Evolutionary conservation across 2,113 vertebrate species (phyloP).

Genomic region (Sterna hirundo): DNA sequence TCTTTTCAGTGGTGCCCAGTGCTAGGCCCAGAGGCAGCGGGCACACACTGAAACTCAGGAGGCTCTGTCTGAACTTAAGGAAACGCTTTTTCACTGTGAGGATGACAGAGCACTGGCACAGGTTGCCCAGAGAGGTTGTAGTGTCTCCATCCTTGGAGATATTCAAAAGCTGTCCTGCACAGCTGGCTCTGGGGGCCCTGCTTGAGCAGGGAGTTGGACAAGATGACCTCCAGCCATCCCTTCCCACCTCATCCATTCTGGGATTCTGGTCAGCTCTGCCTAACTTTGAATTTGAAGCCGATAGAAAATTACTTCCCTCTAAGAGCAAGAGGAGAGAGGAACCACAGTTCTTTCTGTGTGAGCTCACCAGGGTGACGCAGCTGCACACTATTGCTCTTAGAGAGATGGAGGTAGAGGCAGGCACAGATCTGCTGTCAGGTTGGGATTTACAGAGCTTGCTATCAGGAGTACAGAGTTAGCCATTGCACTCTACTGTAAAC

Average conservation of each 20-base stretch:
- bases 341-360: not conserved
- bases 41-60: not conserved
- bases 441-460: not conserved
- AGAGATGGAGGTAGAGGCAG: not conserved
- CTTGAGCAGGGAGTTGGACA: not conserved
- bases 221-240: not conserved
- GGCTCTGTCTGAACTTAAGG: not conserved
- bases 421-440: not conserved
- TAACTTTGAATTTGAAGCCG: not conserved
- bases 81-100: not conserved
- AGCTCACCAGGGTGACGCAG: not conserved
- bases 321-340: not conserved
- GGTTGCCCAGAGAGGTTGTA: not conserved
- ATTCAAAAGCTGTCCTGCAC: not conserved
- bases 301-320: not conserved
- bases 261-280: not conserved
- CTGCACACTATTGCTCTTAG: not conserved
- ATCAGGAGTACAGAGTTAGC: not conserved
- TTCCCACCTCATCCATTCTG: not conserved
- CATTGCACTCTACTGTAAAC: not conserved
- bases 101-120: not conserved
- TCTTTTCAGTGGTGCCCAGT: not conserved
- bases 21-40: not conserved
- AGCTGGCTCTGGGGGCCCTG: not conserved
- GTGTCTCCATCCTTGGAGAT: not conserved